Evolutionary conservation across 1,140 invertebrate genomes (phyloP).

Genomic region (Tetragnatha versicolor): DNA sequence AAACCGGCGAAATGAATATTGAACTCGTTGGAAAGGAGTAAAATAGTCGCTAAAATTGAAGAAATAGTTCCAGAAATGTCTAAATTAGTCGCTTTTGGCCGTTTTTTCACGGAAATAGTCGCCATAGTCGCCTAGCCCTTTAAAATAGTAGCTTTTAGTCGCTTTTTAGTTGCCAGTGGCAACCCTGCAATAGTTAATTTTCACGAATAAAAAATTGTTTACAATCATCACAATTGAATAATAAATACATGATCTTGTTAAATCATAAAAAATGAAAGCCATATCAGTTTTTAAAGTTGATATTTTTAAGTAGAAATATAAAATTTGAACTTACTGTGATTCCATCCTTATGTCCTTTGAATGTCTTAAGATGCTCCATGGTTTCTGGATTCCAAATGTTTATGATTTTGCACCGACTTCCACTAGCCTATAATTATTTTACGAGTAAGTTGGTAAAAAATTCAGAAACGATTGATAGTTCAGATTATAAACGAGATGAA

Average conservation of each 20-base stretch:
- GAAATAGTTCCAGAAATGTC: too few species aligned
- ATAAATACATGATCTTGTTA: background rate
- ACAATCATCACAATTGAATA: background rate
- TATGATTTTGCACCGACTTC: slow-evolving; percentile 78
- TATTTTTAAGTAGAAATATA: slow-evolving; percentile 23
- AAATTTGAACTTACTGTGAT: slow-evolving; percentile 62
- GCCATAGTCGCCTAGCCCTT: too few species aligned
- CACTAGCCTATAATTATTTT: slow-evolving; percentile 71
- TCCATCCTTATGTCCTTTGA: slow-evolving; percentile 68
- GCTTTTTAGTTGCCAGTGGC: background rate
- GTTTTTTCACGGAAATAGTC: too few species aligned
- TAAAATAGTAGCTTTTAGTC: too few species aligned
- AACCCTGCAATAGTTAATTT: background rate
- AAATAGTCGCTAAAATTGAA: too few species aligned
- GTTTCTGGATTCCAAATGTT: slow-evolving; percentile 83
- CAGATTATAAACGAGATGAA: background rate
- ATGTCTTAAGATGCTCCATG: slow-evolving; percentile 79
- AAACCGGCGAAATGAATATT: too few species aligned
- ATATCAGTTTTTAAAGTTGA: background rate
- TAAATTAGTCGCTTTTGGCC: too few species aligned
- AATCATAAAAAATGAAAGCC: background rate
- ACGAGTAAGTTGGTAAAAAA: background rate
- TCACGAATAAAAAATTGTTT: background rate
- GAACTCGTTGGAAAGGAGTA: too few species aligned
- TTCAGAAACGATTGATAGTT: background rate